phyloP scores from a whole-genome alignment of 2,797 vertebrate species.

The Acanthiza pusilla region DNA sequence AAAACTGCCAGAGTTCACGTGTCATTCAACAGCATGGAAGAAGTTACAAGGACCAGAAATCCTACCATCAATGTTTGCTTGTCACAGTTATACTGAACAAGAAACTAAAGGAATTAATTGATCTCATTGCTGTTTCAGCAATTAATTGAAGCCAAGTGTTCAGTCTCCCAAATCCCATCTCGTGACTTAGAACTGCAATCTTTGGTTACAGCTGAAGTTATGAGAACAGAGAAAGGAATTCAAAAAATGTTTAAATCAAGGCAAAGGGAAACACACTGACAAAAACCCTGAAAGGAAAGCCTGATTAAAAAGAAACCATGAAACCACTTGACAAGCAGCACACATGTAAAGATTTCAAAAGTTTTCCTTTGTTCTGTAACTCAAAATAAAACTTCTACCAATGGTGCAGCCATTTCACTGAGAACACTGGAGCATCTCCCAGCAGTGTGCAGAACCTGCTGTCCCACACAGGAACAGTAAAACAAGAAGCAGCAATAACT shows the following conservation, averaged over 20 bases:
- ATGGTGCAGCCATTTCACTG: not conserved
- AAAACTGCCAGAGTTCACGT: not conserved
- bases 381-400: not conserved
- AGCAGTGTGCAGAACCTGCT: not conserved
- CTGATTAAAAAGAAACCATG: not conserved
- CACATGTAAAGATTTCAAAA: fast-evolving
- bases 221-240: not conserved
- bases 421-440: not conserved
- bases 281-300: not conserved
- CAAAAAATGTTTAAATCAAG: not conserved
- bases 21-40: not conserved
- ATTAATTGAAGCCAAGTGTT: not conserved
- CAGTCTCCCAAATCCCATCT: not conserved
- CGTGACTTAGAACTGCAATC: not conserved
- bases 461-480: not conserved
- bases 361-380: not conserved
- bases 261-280: not conserved
- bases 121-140: not conserved
- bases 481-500: not conserved
- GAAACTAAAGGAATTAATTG: not conserved
- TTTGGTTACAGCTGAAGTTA: not conserved
- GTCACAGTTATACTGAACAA: not conserved
- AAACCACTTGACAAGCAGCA: not conserved
- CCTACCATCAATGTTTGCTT: not conserved
- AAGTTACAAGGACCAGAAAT: not conserved